These are phyloP conservation scores for Onychostruthus taczanowskii DNA, from an alignment of 2,113 vertebrate species.

Conservation along the genomic window DNA sequence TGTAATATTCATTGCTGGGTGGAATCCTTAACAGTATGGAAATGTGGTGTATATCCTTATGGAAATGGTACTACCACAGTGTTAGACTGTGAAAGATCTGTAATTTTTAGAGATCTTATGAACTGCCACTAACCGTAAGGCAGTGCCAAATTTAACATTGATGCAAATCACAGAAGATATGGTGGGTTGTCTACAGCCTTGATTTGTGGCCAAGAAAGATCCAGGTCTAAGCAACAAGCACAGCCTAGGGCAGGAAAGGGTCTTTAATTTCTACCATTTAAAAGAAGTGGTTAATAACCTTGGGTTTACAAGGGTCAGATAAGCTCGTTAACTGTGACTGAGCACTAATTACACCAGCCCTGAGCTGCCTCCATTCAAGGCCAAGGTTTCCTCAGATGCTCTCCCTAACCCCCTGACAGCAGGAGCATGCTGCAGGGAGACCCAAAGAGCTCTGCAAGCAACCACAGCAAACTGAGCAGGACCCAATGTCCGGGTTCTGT, in stretches of 20 bases:
- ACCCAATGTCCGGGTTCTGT: accelerated
- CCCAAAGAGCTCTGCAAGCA: neutral
- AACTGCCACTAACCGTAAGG: neutral
- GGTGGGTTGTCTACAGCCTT: neutral
- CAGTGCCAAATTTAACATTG: neutral
- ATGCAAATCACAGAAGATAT: neutral
- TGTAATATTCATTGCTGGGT: neutral
- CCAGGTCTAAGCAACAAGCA: neutral
- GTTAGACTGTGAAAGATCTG: neutral
- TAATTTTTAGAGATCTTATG: neutral
- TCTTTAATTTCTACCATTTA: neutral
- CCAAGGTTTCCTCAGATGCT: neutral
- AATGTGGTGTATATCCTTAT: neutral
- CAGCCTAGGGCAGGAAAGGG: neutral
- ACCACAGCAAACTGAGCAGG: neutral
- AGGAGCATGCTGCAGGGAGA: neutral
- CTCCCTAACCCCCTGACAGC: neutral
- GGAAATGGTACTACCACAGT: neutral
- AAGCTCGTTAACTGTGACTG: neutral
- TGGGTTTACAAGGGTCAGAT: neutral
- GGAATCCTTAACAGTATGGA: neutral
- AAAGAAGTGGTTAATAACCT: neutral
- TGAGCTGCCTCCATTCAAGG: neutral
- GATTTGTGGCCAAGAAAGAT: neutral
- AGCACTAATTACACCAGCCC: neutral